A percentile compares a stretch with the other conserved stretches of the same genome.
These are phyloP conservation scores for Urocynchramus pylzowi DNA, from an alignment of 2,113 vertebrate genomes.

Conservation along the genomic window DNA sequence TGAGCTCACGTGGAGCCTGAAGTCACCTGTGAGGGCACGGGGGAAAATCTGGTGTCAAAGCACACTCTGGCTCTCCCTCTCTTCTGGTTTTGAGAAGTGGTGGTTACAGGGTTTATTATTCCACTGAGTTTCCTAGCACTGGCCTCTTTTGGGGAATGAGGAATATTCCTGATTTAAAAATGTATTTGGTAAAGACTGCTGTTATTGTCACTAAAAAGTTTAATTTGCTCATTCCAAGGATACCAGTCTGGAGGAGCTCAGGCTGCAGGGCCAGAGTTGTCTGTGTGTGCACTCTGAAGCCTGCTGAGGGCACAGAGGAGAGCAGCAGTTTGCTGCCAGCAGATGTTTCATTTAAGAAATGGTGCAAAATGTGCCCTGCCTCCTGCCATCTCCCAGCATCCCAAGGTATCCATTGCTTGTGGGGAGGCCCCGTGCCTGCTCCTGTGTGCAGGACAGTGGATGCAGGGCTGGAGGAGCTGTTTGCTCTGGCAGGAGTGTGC, in stretches of 20 bases:
- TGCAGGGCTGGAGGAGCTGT: not conserved
- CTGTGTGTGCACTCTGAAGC: not conserved
- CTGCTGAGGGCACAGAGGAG: not conserved
- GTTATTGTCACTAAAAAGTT: fast-evolving
- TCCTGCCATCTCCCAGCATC: not conserved
- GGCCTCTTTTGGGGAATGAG: not conserved
- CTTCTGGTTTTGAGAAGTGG: not conserved
- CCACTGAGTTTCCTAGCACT: not conserved
- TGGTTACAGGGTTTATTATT: not conserved
- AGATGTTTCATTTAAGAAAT: not conserved
- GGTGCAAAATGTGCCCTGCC: not conserved
- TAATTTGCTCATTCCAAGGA: not conserved
- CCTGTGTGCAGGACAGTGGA: not conserved
- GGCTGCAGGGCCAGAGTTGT: not conserved
- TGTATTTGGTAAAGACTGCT: not conserved
- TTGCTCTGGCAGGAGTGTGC: not conserved
- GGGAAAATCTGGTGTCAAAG: not conserved
- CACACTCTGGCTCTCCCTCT: not conserved
- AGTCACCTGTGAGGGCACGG: fast-evolving
- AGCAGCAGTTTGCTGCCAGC: not conserved
- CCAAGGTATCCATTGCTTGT: fast-evolving
- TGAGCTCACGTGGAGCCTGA: not conserved
- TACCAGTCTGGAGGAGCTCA: not conserved
- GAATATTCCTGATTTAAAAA: not conserved
- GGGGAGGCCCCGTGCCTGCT: not conserved